These are phyloP conservation scores for Sorex maritimensis DNA, from an alignment of 2,797 vertebrate species.

Conservation along the genomic window DNA sequence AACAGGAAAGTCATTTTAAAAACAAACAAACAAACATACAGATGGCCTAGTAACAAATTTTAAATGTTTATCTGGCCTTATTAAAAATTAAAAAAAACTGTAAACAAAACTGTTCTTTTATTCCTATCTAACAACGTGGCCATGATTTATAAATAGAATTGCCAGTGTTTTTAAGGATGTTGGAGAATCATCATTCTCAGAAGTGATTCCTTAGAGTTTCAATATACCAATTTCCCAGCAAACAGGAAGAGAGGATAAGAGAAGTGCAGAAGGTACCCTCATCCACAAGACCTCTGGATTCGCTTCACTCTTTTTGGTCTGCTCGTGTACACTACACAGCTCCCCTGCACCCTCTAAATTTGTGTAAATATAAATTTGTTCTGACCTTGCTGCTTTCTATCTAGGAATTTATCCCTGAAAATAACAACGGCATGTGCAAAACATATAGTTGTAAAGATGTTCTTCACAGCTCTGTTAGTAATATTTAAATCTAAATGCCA, in stretches of 20 bases:
- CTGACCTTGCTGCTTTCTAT: conserved; percentile 14
- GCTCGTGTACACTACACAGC: too few relatives aligned
- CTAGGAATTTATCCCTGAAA: conserved; percentile 68
- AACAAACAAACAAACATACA: conserved; percentile 1
- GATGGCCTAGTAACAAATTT: not conserved
- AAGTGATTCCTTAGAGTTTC: not conserved
- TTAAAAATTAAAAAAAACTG: conserved; percentile 1
- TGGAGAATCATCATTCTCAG: not conserved
- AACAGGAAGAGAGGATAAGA: not conserved
- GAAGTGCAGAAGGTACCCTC: accelerated
- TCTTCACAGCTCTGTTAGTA: conserved; percentile 35
- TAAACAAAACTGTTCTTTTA: conserved; percentile 21
- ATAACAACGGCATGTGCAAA: conserved; percentile 32
- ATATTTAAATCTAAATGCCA: conserved; percentile 29
- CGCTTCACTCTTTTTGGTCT: not conserved
- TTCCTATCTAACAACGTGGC: not conserved
- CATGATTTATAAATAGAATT: conserved; percentile 37
- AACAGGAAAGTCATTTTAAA: not conserved
- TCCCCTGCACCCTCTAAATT: not conserved
- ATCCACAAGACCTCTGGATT: not conserved
- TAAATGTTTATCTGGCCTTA: conserved; percentile 25
- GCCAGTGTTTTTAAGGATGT: not conserved
- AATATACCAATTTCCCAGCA: not conserved
- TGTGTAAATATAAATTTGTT: not conserved
- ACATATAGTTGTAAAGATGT: conserved; percentile 17